Percentiles rank a stretch among this genome's conserved stretches.
phyloP scores from a whole-genome alignment of 2,113 vertebrate genomes.

The Hymenochirus boettgeri region DNA sequence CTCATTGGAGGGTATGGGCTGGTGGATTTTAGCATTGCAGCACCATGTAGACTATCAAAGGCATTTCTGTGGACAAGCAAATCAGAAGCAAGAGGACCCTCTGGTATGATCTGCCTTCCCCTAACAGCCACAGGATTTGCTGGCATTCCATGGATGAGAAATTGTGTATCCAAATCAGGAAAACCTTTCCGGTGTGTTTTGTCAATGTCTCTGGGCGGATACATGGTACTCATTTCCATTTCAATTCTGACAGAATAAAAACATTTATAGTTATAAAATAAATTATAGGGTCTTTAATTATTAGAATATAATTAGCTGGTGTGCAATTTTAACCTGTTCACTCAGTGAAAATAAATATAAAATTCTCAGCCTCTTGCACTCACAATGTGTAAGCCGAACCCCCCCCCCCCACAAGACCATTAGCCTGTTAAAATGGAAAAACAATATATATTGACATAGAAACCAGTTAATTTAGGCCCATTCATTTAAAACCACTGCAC shows the following conservation, averaged over 20 bases:
- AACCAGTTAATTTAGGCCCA: too few species aligned
- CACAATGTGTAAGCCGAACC: too few species aligned
- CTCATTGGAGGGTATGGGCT: constrained; percentile 72
- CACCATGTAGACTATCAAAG: constrained; percentile 76
- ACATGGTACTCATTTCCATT: constrained; percentile 91
- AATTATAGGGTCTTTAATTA: too few species aligned
- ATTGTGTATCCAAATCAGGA: constrained; percentile 70
- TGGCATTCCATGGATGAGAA: constrained; percentile 68
- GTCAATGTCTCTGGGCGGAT: constrained; percentile 89
- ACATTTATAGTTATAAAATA: too few species aligned
- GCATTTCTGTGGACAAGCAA: constrained; percentile 71
- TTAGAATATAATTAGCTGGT: too few species aligned
- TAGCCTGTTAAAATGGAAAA: too few species aligned
- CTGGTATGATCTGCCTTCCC: constrained; percentile 69
- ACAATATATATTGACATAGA: too few species aligned
- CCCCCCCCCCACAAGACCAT: too few species aligned
- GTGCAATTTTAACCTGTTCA: too few species aligned
- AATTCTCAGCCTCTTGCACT: too few species aligned
- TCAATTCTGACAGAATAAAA: constrained; percentile 58
- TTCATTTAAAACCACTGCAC: too few species aligned
- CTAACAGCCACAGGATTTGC: constrained; percentile 69
- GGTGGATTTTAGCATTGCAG: constrained; percentile 70
- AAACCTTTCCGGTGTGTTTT: constrained; percentile 80
- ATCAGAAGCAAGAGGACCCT: constrained; percentile 66
- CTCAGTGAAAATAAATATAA: too few species aligned